A percentile compares a stretch with the other conserved stretches of the same genome.
Evolutionary conservation across 2,888 invertebrate genomes (phyloP).

Genomic region (Andrena marginata): DNA sequence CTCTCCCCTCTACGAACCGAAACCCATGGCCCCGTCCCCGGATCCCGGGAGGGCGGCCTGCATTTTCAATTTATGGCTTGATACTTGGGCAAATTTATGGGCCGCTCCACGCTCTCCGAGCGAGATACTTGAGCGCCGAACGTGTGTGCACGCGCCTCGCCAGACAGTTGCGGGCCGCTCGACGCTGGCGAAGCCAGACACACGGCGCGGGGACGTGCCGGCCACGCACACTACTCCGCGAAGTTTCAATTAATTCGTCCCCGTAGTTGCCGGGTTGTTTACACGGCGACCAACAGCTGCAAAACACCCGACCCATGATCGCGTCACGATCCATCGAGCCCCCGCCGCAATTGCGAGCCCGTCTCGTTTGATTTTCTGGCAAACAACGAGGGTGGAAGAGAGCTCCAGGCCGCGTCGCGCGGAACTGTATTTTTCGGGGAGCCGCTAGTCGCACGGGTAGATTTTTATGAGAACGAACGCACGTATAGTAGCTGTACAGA

Average conservation of each 20-base stretch:
- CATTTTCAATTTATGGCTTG: constrained; percentile 80
- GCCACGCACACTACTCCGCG: constrained; percentile 58
- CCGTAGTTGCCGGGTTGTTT: constrained; percentile 65
- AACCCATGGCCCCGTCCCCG: constrained; percentile 5
- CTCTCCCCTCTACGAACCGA: constrained; percentile 20
- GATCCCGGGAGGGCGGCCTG: constrained; percentile 42
- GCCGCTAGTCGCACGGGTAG: too few relatives aligned
- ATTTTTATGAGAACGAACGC: too few relatives aligned
- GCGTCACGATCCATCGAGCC: constrained; percentile 43
- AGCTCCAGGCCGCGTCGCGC: not conserved
- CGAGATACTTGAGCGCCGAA: constrained; percentile 62
- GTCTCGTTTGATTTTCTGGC: constrained; percentile 4
- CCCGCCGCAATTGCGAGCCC: constrained; percentile 20
- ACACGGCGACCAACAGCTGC: constrained; percentile 59
- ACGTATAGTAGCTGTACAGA: too few relatives aligned
- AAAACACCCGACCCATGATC: constrained; percentile 67
- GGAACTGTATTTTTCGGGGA: too few relatives aligned
- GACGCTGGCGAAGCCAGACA: constrained; percentile 3
- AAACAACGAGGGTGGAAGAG: not conserved
- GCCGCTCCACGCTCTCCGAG: constrained; percentile 58
- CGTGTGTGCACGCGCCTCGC: constrained; percentile 17
- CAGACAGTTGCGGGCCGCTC: not conserved
- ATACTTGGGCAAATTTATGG: constrained; percentile 79
- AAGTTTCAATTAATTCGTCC: constrained; percentile 75
- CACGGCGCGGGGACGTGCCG: constrained; percentile 7